phyloP scores from a whole-genome alignment of 2,888 invertebrate species.

The Drosophila glabriapex region DNA sequence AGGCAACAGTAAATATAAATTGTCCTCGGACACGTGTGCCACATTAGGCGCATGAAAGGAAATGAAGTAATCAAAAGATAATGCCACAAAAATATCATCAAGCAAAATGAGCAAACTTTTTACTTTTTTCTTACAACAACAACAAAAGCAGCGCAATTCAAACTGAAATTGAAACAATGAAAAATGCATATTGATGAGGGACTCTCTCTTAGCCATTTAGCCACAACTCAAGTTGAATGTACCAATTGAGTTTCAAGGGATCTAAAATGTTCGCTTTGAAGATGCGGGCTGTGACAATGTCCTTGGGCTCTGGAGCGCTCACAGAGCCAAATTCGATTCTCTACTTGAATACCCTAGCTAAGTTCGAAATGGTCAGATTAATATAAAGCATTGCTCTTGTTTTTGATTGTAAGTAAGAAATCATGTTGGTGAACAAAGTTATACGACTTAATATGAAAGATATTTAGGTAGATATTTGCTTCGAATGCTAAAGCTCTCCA shows the following conservation, averaged over 20 bases:
- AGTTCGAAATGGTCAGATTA: too few relatives aligned
- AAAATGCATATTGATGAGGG: conserved; percentile 60
- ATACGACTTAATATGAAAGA: neutral
- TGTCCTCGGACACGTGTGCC: conserved; percentile 56
- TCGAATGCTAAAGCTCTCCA: neutral
- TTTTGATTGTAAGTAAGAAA: neutral
- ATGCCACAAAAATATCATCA: conserved; percentile 71
- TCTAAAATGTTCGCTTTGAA: conserved; percentile 26
- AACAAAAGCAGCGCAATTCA: conserved; percentile 18
- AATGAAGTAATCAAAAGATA: conserved; percentile 79
- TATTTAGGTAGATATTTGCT: neutral
- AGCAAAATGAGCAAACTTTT: conserved; percentile 68
- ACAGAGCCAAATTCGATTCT: conserved; percentile 31
- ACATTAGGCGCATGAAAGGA: conserved; percentile 52
- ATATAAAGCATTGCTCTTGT: neutral
- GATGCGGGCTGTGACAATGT: conserved; percentile 39
- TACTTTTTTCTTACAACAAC: conserved; percentile 14
- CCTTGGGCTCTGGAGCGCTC: neutral
- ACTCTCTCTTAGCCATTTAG: conserved; percentile 3
- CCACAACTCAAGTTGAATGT: conserved; percentile 27
- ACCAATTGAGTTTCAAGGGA: conserved; percentile 14
- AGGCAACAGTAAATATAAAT: conserved; percentile 24
- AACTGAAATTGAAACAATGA: conserved; percentile 38
- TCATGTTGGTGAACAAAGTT: neutral
- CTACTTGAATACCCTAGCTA: conserved; percentile 19